A percentile compares a stretch with the other conserved stretches of the same genome.
These are phyloP conservation scores for Tridacna gigas DNA, from an alignment of 2,888 invertebrate species.

Conservation along the genomic window DNA sequence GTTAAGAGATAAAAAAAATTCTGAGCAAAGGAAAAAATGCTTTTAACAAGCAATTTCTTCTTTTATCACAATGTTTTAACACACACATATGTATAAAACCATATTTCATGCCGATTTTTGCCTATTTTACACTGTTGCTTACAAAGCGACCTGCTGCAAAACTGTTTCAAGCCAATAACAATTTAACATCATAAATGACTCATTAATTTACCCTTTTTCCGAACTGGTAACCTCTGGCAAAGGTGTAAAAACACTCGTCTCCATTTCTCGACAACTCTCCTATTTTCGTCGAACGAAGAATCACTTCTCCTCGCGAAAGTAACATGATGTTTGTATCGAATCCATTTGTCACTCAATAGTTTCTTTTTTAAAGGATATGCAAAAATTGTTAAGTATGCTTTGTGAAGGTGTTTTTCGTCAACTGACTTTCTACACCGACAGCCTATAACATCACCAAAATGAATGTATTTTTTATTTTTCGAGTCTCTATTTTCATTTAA, in stretches of 20 bases:
- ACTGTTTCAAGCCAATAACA: too few relatives aligned
- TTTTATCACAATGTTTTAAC: too few relatives aligned
- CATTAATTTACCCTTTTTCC: conserved; percentile 49
- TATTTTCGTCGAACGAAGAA: conserved; percentile 75
- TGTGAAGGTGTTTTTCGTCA: conserved; percentile 63
- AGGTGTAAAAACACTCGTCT: conserved; percentile 63
- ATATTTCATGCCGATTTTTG: too few relatives aligned
- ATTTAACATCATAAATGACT: too few relatives aligned
- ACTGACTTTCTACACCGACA: conserved; percentile 76
- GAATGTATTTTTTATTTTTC: conserved; percentile 68
- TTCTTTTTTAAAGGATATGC: conserved; percentile 80
- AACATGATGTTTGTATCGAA: conserved; percentile 71
- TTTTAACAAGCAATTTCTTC: too few relatives aligned
- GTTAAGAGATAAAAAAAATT: too few relatives aligned
- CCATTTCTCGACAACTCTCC: conserved; percentile 75
- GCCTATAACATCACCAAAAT: conserved; percentile 80
- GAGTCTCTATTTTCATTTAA: conserved; percentile 53
- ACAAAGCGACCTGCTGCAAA: too few relatives aligned
- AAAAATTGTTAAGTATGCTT: conserved; percentile 78
- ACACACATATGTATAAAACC: too few relatives aligned
- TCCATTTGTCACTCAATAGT: conserved; percentile 74
- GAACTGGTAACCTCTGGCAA: conserved; percentile 52
- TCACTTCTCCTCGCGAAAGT: conserved; percentile 72
- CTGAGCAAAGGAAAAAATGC: too few relatives aligned
- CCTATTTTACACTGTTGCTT: too few relatives aligned